phyloP scores from a whole-genome alignment of 2,888 invertebrate species.

The Chirona hameri region DNA sequence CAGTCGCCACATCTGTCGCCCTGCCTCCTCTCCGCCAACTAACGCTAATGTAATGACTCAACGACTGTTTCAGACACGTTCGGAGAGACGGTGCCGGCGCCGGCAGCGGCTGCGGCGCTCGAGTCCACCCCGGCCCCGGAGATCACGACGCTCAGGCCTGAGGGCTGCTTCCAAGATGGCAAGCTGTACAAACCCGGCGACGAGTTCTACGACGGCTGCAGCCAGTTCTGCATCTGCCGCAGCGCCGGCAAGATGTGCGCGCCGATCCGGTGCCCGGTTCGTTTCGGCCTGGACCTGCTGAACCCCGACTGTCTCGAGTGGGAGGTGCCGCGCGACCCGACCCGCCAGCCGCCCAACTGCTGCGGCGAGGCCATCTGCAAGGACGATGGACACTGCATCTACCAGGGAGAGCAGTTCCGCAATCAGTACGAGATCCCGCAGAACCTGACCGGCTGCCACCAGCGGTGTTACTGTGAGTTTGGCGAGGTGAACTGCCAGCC shows the following conservation, averaged over 20 bases:
- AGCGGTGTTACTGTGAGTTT: conserved; percentile 80
- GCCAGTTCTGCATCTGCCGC: conserved; percentile 71
- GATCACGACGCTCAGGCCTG: neutral
- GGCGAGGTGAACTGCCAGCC: conserved; percentile 81
- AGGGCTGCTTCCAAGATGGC: conserved; percentile 46
- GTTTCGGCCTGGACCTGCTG: conserved; percentile 77
- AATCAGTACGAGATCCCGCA: conserved; percentile 81
- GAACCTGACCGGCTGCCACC: conserved; percentile 73
- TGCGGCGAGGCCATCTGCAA: conserved; percentile 56
- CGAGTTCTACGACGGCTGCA: conserved; percentile 78
- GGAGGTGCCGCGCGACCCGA: conserved; percentile 53
- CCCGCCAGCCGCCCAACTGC: conserved; percentile 43
- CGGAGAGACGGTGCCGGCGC: neutral
- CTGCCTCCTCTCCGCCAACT: no score
- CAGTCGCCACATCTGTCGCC: no score
- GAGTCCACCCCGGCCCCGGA: neutral
- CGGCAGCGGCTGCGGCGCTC: neutral
- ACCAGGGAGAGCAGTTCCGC: conserved; percentile 62
- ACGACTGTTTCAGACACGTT: neutral
- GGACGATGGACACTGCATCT: conserved; percentile 76
- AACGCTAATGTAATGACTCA: neutral
- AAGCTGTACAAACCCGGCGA: conserved; percentile 51
- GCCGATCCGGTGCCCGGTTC: conserved; percentile 75
- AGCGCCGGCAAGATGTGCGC: conserved; percentile 66
- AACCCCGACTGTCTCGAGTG: conserved; percentile 80